These are phyloP conservation scores for Danio jaintianensis DNA, from an alignment of 2,797 vertebrate genomes.

Conservation along the genomic window DNA sequence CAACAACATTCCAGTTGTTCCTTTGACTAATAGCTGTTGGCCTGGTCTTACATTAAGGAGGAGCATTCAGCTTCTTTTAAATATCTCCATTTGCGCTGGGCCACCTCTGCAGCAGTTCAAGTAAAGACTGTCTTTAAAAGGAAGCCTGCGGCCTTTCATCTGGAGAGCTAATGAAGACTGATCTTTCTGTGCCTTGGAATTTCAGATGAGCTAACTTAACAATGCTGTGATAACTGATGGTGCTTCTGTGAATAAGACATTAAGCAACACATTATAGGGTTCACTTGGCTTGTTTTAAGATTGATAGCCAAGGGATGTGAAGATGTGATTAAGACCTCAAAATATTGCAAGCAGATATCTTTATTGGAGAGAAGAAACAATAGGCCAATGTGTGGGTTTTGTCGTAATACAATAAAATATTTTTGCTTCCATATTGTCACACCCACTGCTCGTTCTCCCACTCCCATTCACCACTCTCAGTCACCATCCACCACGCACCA, in stretches of 20 bases:
- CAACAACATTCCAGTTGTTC: constrained; percentile 57
- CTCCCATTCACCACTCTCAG: no score
- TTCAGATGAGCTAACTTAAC: constrained; percentile 33
- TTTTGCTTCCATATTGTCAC: no score
- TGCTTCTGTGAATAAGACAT: constrained; percentile 40
- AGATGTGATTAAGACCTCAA: constrained; percentile 9
- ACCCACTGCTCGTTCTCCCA: no score
- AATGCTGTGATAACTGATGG: constrained; percentile 39
- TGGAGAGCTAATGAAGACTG: constrained; percentile 26
- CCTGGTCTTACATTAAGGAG: constrained; percentile 34
- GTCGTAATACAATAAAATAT: no score
- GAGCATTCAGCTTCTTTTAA: constrained; percentile 43
- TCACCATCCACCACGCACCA: no score
- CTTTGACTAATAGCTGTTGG: constrained; percentile 54
- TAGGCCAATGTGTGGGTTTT: no score
- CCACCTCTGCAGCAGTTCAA: constrained; percentile 13
- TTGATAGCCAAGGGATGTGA: neutral
- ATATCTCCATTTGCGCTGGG: constrained; percentile 36
- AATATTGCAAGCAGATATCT: neutral
- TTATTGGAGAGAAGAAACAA: neutral
- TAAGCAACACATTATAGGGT: constrained; percentile 42
- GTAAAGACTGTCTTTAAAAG: constrained; percentile 38
- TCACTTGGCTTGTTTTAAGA: constrained; percentile 44
- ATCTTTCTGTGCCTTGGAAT: constrained; percentile 18
- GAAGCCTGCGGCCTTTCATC: constrained; percentile 16